These are phyloP conservation scores for Tubulanus polymorphus DNA, from an alignment of 2,888 invertebrate genomes.

Conservation along the genomic window DNA sequence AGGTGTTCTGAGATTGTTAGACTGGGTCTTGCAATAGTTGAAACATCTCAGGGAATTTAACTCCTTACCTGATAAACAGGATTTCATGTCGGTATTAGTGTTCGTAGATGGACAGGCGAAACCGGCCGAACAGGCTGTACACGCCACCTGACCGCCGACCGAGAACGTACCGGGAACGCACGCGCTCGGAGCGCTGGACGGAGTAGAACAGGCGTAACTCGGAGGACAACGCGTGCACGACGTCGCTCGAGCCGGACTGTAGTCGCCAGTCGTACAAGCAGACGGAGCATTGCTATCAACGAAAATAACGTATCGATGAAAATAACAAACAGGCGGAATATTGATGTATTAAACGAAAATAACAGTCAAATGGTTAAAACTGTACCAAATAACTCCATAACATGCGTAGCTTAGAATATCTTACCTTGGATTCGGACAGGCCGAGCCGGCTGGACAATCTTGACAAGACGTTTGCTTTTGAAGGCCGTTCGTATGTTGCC, in stretches of 20 bases:
- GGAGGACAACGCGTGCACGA: slow-evolving; percentile 32
- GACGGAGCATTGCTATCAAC: slow-evolving; percentile 16
- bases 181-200: slow-evolving; percentile 17
- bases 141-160: slow-evolving; percentile 26
- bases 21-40: too few relatives aligned
- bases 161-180: slow-evolving; percentile 37
- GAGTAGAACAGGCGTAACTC: slow-evolving; percentile 30
- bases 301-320: background rate
- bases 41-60: too few relatives aligned
- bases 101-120: slow-evolving; percentile 40
- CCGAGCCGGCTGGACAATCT: background rate
- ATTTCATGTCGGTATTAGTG: slow-evolving; percentile 19
- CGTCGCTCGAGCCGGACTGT: slow-evolving; percentile 24
- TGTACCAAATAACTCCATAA: background rate
- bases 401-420: background rate
- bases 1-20: too few relatives aligned
- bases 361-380: too few relatives aligned
- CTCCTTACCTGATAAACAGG: slow-evolving; percentile 32
- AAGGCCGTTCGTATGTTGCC: background rate
- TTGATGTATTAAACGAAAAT: too few relatives aligned
- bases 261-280: slow-evolving; percentile 27
- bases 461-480: background rate
- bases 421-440: background rate
- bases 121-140: slow-evolving; percentile 40
- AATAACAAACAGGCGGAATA: background rate